These are phyloP conservation scores for Pocillopora meandrina DNA, from an alignment of 92 coral and sea anemone species.

Conservation along the genomic window DNA sequence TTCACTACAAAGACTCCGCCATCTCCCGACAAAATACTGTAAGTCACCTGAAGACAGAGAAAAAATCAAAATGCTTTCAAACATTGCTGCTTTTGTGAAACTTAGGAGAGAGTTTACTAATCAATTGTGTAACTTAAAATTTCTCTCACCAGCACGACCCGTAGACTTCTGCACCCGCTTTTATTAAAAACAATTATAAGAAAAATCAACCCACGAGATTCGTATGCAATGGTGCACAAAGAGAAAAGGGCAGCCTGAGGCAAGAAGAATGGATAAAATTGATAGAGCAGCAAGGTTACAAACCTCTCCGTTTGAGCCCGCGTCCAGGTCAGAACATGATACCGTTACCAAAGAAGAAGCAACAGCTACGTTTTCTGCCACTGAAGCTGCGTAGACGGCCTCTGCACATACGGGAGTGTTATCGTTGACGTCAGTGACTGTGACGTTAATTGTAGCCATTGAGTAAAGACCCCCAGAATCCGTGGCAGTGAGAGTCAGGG, in stretches of 20 bases:
- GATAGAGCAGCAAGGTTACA: neutral
- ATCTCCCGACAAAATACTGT: constrained; percentile 59
- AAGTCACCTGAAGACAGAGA: constrained; percentile 41
- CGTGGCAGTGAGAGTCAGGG: constrained; percentile 57
- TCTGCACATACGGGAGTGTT: constrained; percentile 68
- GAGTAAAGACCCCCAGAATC: constrained; percentile 54
- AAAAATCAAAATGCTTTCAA: too few species aligned
- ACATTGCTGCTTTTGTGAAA: too few species aligned
- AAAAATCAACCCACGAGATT: too few species aligned
- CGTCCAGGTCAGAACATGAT: constrained; percentile 60
- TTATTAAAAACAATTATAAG: too few species aligned
- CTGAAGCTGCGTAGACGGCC: constrained; percentile 54
- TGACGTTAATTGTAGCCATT: constrained; percentile 50
- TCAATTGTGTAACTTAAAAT: too few species aligned
- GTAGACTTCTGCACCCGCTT: too few species aligned
- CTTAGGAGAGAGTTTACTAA: too few species aligned
- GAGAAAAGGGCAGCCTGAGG: too few species aligned
- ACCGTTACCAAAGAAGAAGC: constrained; percentile 55
- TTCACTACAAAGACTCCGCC: constrained; percentile 61
- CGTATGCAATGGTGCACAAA: too few species aligned
- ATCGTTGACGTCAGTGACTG: constrained; percentile 62
- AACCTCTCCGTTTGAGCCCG: constrained; percentile 61
- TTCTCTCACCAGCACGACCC: too few species aligned
- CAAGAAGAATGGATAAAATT: too few species aligned
- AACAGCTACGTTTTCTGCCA: constrained; percentile 55